These are phyloP conservation scores for Monoplex corrugatus DNA, from an alignment of 2,888 invertebrate species.

Conservation along the genomic window DNA sequence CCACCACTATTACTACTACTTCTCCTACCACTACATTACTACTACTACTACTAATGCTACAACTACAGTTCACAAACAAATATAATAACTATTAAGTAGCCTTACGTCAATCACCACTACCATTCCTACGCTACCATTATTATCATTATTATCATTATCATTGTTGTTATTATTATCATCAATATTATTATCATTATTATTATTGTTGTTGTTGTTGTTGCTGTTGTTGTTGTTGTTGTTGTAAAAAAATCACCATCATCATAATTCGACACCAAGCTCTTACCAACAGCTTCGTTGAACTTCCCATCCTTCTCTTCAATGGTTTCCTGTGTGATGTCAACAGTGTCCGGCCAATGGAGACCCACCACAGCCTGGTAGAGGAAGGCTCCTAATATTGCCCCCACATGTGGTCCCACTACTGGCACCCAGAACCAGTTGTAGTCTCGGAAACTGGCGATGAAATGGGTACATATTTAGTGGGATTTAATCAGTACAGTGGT, in stretches of 20 bases:
- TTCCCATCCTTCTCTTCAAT: background rate
- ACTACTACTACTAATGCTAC: background rate
- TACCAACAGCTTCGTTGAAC: background rate
- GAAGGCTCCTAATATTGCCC: conserved; percentile 83
- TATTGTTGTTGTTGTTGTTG: too few relatives aligned
- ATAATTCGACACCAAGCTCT: too few relatives aligned
- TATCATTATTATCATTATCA: too few relatives aligned
- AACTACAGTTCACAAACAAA: too few relatives aligned
- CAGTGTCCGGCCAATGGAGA: conserved; percentile 82
- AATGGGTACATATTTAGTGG: too few relatives aligned
- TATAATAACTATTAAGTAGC: too few relatives aligned
- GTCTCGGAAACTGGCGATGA: conserved; percentile 75
- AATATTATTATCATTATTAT: too few relatives aligned
- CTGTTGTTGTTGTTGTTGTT: background rate
- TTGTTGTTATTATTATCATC: too few relatives aligned
- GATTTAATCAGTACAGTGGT: too few relatives aligned
- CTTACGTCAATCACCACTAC: too few relatives aligned
- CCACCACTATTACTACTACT: conserved; percentile 26
- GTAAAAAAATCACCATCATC: background rate
- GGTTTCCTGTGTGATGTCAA: background rate
- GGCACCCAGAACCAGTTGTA: conserved; percentile 84
- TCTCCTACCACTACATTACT: conserved; percentile 14
- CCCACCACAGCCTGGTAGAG: conserved; percentile 83
- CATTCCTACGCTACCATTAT: background rate
- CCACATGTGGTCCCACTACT: conserved; percentile 83